Base-by-base conservation (phyloP, 1,140 invertebrate species). In the Ooceraea biroi region DNA sequence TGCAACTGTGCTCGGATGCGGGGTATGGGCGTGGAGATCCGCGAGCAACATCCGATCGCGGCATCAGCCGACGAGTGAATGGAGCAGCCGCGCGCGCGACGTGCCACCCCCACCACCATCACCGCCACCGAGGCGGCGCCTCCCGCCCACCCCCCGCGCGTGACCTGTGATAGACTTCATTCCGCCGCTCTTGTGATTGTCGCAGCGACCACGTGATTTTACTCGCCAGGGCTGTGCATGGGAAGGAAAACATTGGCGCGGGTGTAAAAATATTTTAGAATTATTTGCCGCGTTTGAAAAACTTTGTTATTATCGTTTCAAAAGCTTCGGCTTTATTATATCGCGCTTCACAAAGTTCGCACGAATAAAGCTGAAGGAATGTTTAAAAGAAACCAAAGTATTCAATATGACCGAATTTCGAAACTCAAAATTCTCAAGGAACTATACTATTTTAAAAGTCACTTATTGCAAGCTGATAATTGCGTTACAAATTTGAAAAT, bases 61-160 rank as follows among this genome's bases (percentile, higher is more conserved):
- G n/a, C 80, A 25, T 36, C 72, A 50, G 52, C 80, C 58, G 50
- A 68, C 68, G 61, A 84, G 85, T 86, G 85, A 86, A 86, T 86
- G 85, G 82, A 85, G 84, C 12, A 48, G 72, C 66, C 68, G 83
- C 71, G 36, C 36, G 44, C 69, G 78, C 84, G 65, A 77, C 71
- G 46, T 65, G 44, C 57, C 52, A 72, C 60, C 83, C 44, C 52
- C 22, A 46, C 76, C 1, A 8, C 8, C 30, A 25, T 0, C 41
- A 14, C 3, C 66, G 5, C 14, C 50, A 17, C 50, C 57, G 25
- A 14, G 25, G 48, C 36, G 61, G 48, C 30, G 60, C 46, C 44
- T 61, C 27, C 50, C 30, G 30, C 61, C n/a, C 60, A 12, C 57
- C 41, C 22, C 55, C 25, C 12, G 41, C 41, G 19, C 22, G 11